Evolutionary conservation across 1,140 invertebrate genomes (phyloP).

Genomic region (Laodelphax striatellus): DNA sequence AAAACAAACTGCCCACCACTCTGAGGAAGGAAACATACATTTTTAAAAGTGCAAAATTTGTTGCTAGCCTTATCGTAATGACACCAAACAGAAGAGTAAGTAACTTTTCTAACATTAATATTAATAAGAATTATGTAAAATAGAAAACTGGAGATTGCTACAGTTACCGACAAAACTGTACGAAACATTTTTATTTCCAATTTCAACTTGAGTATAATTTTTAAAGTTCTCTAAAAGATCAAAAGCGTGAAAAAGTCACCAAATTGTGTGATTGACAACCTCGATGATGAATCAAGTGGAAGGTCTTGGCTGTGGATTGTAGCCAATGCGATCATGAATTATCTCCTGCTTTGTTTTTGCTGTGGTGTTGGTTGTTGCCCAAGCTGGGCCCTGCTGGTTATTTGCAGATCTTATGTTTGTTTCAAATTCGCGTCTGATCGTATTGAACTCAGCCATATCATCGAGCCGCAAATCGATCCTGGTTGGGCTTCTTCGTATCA

Average conservation of each 20-base stretch:
- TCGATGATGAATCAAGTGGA: slow-evolving; percentile 1
- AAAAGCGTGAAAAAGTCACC: too few species aligned
- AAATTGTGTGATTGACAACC: too few species aligned
- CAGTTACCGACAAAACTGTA: too few species aligned
- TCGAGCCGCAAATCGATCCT: slow-evolving; percentile 21
- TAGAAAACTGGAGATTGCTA: too few species aligned
- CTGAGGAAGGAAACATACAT: slow-evolving; percentile 21
- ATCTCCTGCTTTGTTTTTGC: slow-evolving; percentile 13
- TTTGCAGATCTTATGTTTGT: slow-evolving; percentile 1
- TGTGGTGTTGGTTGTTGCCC: slow-evolving; percentile 1
- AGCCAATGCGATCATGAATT: slow-evolving; percentile 21
- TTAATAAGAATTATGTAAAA: too few species aligned
- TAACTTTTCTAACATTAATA: too few species aligned
- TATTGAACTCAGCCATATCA: slow-evolving; percentile 17
- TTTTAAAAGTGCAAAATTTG: slow-evolving; percentile 19
- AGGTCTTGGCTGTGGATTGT: slow-evolving; percentile 15
- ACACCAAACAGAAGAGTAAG: slow-evolving; percentile 15
- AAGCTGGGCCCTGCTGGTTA: slow-evolving; percentile 9
- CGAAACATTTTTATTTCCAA: too few species aligned
- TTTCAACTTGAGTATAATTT: too few species aligned
- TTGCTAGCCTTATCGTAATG: slow-evolving; percentile 1
- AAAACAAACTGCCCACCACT: slow-evolving; percentile 18
- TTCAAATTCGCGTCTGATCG: slow-evolving; percentile 9
- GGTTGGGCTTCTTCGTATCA: slow-evolving; percentile 21
- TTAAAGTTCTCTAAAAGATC: too few species aligned